Conservation (phyloP, 2,888 invertebrate species). For the Pheosia tremula region DNA sequence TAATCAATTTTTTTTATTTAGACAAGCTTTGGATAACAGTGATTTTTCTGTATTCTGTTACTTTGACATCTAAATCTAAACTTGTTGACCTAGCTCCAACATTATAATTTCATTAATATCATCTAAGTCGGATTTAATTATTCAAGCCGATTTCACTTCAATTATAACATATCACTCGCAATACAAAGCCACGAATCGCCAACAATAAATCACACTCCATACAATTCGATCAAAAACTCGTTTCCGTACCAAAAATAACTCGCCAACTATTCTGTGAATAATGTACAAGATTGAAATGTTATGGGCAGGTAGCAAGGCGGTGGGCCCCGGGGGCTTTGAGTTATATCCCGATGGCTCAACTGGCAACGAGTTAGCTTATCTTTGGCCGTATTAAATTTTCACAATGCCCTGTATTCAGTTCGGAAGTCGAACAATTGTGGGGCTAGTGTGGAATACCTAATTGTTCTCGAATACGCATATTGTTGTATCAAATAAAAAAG, state of each 20-base stretch:
- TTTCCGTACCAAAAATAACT: conserved; percentile 22
- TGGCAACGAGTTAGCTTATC: conserved; percentile 26
- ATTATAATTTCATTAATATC: too few relatives aligned
- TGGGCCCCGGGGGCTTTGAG: conserved; percentile 20
- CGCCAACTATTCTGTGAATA: conserved; percentile 26
- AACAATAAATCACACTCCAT: neutral
- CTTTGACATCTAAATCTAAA: too few relatives aligned
- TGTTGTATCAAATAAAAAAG: too few relatives aligned
- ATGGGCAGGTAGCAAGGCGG: conserved; percentile 28
- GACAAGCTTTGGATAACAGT: too few relatives aligned
- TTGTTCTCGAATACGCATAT: neutral
- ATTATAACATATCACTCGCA: neutral
- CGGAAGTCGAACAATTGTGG: conserved; percentile 10
- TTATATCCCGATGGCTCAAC: conserved; percentile 27
- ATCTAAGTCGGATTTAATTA: too few relatives aligned
- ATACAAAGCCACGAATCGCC: neutral
- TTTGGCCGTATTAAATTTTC: conserved; percentile 23
- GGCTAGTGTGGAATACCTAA: neutral
- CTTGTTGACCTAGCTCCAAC: too few relatives aligned
- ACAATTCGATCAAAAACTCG: conserved; percentile 11
- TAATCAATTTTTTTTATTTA: too few relatives aligned
- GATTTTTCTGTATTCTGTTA: too few relatives aligned
- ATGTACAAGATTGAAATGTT: conserved; percentile 30
- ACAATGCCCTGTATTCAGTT: conserved; percentile 21
- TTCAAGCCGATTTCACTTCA: too few relatives aligned